Base-by-base conservation (phyloP, 2,797 vertebrate species). In the Luscinia megarhynchos region DNA sequence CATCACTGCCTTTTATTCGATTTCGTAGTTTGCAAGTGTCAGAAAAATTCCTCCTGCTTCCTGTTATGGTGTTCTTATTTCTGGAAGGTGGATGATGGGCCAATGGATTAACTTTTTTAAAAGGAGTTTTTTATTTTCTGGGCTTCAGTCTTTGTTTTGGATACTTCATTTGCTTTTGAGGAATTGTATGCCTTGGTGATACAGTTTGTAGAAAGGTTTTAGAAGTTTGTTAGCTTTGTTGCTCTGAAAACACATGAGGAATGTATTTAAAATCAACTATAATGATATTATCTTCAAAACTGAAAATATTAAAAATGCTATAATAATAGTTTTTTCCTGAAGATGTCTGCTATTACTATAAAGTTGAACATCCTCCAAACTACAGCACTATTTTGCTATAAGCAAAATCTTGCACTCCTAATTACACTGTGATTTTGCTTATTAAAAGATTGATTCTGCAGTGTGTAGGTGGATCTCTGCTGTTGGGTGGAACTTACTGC, bases 391-490 rank as follows among this genome's bases (percentile, higher is more conserved):
- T 38, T 38, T 38, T 38, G 51, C 70, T 89, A 12, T 82, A 73
- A 84, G 75, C 41, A 92, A 45, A 78, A 83, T 73, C 36, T 80
- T 82, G 45, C 24, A 27, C 36, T 78, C 10, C 30, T 85, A 89
- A 62, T 89, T 84, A 51, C 11, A 45, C 32, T 23, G 30, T 89
- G 76, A 58, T 90, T 95, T 84, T 89, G 59, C 61, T 93, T 90
- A 89, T 72, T 89, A 70, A 75, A 92, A 87, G 64, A 40, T 73
- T 64, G 74, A 81, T 94, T 86, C 79, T 93, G 76, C 58, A 78
- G 66, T 73, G 66, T 80, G 84, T 77, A 59, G 79, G 57, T 18
- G 72, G 75, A 54, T 91, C 40, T 87, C 18, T 93, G 68, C 64
- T 89, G 27, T n/a, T 87, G 68, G 55, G 72, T 93, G 36, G 57